Evolutionary conservation across 2,797 vertebrate genomes (phyloP).

Genomic region (Remorina albescens): DNA sequence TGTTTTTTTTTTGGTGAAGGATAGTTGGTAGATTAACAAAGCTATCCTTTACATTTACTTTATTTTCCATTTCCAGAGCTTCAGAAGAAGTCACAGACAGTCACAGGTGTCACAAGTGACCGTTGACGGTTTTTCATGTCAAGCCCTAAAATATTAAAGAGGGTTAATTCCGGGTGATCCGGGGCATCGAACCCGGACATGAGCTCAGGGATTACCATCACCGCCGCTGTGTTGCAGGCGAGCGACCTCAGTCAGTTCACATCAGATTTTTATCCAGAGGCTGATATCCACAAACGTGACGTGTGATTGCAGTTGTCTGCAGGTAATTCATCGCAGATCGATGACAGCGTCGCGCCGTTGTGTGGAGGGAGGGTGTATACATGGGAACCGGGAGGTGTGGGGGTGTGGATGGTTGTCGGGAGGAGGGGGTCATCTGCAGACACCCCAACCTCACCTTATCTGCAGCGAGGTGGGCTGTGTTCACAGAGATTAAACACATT

Average conservation of each 20-base stretch:
- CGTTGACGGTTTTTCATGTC: no score
- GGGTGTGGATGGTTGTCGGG: background rate
- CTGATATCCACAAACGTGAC: constrained; percentile 45
- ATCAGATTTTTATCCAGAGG: constrained; percentile 34
- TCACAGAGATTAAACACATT: constrained; percentile 76
- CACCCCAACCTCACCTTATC: constrained; percentile 72
- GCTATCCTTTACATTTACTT: no score
- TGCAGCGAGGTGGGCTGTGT: constrained; percentile 70
- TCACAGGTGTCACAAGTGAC: no score
- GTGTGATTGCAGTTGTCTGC: constrained; percentile 56
- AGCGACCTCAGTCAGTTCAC: background rate
- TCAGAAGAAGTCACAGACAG: no score
- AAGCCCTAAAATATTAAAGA: background rate
- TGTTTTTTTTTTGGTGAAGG: no score
- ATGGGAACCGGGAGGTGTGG: constrained; percentile 35
- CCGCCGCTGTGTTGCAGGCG: background rate
- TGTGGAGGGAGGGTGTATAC: constrained; percentile 57
- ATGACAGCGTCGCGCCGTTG: constrained; percentile 47
- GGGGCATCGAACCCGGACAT: background rate
- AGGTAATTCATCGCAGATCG: constrained; percentile 63
- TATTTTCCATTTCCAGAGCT: no score
- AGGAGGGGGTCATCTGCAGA: constrained; percentile 66
- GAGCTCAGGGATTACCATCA: background rate
- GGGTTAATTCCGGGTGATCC: background rate
- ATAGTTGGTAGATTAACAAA: no score